Evolutionary conservation across 1,140 invertebrate genomes (phyloP).

Genomic region (Trigoniulus corallinus): DNA sequence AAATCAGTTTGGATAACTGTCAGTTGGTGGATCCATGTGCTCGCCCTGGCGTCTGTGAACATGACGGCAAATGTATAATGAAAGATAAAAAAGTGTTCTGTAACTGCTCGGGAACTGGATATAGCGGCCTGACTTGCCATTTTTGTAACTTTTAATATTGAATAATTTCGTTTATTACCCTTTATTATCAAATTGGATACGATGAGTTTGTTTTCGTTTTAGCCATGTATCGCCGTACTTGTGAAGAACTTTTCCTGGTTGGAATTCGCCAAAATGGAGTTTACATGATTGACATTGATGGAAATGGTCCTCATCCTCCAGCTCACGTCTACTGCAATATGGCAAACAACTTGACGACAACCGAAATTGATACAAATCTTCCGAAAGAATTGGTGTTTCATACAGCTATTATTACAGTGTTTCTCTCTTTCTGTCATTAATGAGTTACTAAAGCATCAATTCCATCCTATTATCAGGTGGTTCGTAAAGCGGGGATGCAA

Average conservation of each 20-base stretch:
- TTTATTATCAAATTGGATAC: background rate
- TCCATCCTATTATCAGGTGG: conserved; percentile 33
- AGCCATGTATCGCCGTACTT: conserved; percentile 73
- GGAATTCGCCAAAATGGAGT: conserved; percentile 71
- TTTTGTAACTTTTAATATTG: conserved; percentile 43
- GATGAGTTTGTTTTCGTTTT: conserved; percentile 15
- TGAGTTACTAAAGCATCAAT: background rate
- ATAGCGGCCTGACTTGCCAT: conserved; percentile 80
- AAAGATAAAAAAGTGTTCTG: conserved; percentile 71
- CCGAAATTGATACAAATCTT: conserved; percentile 81
- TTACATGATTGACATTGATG: conserved; percentile 78
- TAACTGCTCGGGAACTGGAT: conserved; percentile 69
- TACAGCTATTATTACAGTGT: conserved; percentile 6
- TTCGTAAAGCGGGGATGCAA: conserved; percentile 48
- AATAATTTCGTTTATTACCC: background rate
- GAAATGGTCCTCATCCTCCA: conserved; percentile 75
- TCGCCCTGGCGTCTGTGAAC: conserved; percentile 73
- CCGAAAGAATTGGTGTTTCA: conserved; percentile 58
- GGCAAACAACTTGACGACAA: conserved; percentile 56
- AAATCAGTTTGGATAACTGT: conserved; percentile 79
- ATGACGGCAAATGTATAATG: conserved; percentile 73
- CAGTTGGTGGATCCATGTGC: conserved; percentile 76
- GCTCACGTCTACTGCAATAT: conserved; percentile 82
- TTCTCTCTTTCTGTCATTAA: background rate
- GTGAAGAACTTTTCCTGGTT: conserved; percentile 72